Conservation (phyloP, 2,797 vertebrate genomes). For the Anas capensis region DNA sequence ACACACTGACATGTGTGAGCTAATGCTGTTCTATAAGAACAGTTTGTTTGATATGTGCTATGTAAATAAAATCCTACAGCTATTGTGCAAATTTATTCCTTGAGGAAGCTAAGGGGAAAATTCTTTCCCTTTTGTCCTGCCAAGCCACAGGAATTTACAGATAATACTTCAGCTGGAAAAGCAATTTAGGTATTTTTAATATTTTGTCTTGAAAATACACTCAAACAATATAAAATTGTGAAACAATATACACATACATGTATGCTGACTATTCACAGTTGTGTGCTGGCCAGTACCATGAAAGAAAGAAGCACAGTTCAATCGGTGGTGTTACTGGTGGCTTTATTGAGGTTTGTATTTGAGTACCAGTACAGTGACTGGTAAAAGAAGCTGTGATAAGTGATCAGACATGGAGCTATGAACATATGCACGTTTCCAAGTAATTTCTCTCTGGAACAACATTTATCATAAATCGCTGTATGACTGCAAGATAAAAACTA, state of each 20-base stretch:
- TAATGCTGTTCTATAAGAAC: not conserved
- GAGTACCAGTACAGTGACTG: not conserved
- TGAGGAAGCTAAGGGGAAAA: constrained; percentile 19
- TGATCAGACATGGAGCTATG: not conserved
- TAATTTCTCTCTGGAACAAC: constrained; percentile 28
- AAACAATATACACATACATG: not conserved
- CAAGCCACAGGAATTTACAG: constrained; percentile 40
- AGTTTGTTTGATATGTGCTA: not conserved
- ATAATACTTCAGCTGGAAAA: constrained; percentile 47
- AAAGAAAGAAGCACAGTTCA: not conserved
- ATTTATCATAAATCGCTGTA: constrained; percentile 34
- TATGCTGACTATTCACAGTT: not conserved
- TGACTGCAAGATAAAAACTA: not conserved
- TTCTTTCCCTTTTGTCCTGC: constrained; percentile 17
- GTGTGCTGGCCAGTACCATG: constrained; percentile 14
- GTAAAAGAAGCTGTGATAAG: not conserved
- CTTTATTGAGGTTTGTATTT: not conserved
- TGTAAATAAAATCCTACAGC: not conserved
- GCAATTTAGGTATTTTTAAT: constrained; percentile 6
- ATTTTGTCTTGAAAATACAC: constrained; percentile 2
- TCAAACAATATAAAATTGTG: not conserved
- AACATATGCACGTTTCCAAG: constrained; percentile 6
- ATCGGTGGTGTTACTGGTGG: constrained; percentile 28
- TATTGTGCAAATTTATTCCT: constrained; percentile 4
- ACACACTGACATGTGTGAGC: not conserved